Conservation (phyloP, 2,113 vertebrate genomes). For the Leptobrachium ailaonicum region DNA sequence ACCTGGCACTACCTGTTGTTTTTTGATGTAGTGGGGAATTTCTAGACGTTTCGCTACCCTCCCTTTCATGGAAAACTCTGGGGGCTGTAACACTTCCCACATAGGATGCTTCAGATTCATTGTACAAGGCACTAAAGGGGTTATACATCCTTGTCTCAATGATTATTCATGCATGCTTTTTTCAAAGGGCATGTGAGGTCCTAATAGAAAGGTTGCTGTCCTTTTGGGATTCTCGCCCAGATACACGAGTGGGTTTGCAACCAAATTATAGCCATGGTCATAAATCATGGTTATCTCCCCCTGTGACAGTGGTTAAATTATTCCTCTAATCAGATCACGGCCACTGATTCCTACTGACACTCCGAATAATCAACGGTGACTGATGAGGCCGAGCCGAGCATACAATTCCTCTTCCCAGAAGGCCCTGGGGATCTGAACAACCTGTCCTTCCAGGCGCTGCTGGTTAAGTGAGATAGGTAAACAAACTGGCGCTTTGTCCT, state of each 20-base stretch:
- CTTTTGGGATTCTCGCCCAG: slow-evolving; percentile 47
- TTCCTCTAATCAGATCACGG: slow-evolving; percentile 51
- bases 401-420: slow-evolving; percentile 50
- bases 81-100: background rate
- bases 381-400: slow-evolving; percentile 45
- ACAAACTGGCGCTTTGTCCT: slow-evolving; percentile 50
- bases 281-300: slow-evolving; percentile 50
- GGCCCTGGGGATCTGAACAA: slow-evolving; percentile 47
- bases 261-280: slow-evolving; percentile 49
- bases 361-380: slow-evolving; percentile 49
- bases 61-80: background rate
- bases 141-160: slow-evolving; percentile 33
- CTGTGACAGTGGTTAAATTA: slow-evolving; percentile 51
- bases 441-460: slow-evolving; percentile 49
- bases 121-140: slow-evolving; percentile 9
- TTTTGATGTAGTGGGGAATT: background rate
- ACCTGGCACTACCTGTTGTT: background rate
- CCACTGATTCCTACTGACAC: slow-evolving; percentile 51
- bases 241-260: slow-evolving; percentile 47
- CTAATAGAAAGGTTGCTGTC: slow-evolving; percentile 49
- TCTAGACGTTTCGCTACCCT: background rate
- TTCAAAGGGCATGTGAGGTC: slow-evolving; percentile 44
- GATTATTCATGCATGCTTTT: slow-evolving; percentile 47
- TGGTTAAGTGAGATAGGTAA: slow-evolving; percentile 50
- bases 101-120: background rate